Evolutionary conservation across 1,140 invertebrate genomes (phyloP), one percentile per base, ranked within the genome.

Genomic region (Trypoxylus dichotomus): DNA sequence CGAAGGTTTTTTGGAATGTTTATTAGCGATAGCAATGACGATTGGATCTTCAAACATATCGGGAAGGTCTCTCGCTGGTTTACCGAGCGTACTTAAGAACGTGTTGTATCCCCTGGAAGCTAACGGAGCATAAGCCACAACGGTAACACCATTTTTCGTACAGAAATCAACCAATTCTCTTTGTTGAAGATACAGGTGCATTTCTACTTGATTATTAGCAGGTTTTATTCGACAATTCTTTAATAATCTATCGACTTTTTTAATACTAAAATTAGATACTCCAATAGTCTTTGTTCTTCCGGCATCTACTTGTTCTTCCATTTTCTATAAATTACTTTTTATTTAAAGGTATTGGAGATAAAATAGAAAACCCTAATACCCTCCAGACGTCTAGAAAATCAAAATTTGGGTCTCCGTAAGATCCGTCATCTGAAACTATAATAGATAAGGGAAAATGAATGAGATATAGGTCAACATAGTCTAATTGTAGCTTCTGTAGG

Each of bases 181-280:
- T 85, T 97, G 95, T 84, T 96, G 94, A 79, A 95, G 90, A 81
- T 94, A 95, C 0, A 92, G 90, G 84, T 97, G 94, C 37, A 94
- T 87, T 83, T 97, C 95, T 32, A 96, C 87, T 89, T 95, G 90
- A 24, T 94, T 86, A 83, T 91, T 93, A 77, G 91, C 91, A 1
- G 93, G 93, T 79, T 91, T 91, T 24, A 94, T 90, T 79, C 87
- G 87, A 32, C 91, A 88, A 77, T 87, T 89, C 74, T 92, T 89
- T 60, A 91, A 87, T 74, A 95, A 89, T 25, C 88, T 88, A 60
- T 88, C 82, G 74, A 94, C 89, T 87, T 94, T 93, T n/a, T 87
- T 81, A 77, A 91, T 87, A 81, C 92, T 94, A 80, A 94, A 95
- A 82, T 95, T 95, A 8, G 94, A 95, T 3, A 95, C 80, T 2